Conservation (phyloP, 2,113 vertebrate genomes). For the Eurystomus gularis region DNA sequence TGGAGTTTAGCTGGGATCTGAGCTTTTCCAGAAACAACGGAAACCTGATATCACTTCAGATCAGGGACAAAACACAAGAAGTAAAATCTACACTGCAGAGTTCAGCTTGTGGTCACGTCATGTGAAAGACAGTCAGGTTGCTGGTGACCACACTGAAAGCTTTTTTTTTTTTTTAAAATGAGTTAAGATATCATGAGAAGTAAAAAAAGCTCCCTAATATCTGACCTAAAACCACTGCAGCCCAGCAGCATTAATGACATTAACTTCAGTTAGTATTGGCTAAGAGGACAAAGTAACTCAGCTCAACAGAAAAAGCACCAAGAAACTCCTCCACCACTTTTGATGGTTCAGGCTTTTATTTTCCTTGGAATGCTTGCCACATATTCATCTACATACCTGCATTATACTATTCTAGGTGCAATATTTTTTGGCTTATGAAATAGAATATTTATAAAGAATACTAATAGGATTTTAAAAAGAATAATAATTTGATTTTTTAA, state of each 20-base stretch:
- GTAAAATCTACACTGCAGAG: slow-evolving; percentile 32
- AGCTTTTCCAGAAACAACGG: slow-evolving; percentile 69
- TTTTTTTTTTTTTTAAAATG: background rate
- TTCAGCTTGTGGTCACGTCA: slow-evolving; percentile 65
- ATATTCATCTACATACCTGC: background rate
- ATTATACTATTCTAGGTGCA: background rate
- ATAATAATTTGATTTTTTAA: background rate
- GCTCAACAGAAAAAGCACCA: background rate
- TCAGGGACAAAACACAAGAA: slow-evolving; percentile 47
- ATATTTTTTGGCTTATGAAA: background rate
- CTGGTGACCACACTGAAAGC: background rate
- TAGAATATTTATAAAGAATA: background rate
- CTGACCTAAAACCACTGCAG: background rate
- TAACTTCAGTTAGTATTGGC: background rate
- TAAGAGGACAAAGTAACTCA: background rate
- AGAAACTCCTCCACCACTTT: background rate
- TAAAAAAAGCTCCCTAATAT: background rate
- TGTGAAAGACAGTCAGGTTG: background rate
- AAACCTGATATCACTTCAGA: slow-evolving; percentile 64
- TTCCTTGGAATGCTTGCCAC: background rate
- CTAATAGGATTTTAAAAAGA: no score
- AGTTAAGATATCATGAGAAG: background rate
- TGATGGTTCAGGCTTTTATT: background rate
- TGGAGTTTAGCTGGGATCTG: slow-evolving; percentile 47
- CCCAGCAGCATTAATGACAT: background rate